These are phyloP conservation scores for Dryobates pubescens DNA, from an alignment of 2,797 vertebrate species.

Conservation along the genomic window DNA sequence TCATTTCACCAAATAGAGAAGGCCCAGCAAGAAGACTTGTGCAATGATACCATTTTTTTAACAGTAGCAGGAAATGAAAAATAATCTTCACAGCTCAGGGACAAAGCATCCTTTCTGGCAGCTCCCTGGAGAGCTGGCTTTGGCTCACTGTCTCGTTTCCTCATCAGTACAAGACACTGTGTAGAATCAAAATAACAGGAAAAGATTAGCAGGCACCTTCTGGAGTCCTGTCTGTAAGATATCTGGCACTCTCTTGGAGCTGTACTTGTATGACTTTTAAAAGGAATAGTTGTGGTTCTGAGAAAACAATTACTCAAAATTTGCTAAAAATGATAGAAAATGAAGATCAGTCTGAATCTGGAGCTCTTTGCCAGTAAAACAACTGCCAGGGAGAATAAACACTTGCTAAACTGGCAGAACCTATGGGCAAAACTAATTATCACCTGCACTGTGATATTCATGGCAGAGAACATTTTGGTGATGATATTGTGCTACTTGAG, in stretches of 20 bases:
- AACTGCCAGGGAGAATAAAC: not conserved
- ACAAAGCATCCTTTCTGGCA: constrained; percentile 36
- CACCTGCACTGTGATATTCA: not conserved
- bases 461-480: not conserved
- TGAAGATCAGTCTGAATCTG: not conserved
- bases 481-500: not conserved
- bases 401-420: constrained; percentile 6
- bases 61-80: not conserved
- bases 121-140: not conserved
- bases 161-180: constrained; percentile 15
- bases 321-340: constrained; percentile 20
- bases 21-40: not conserved
- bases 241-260: not conserved
- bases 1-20: not conserved
- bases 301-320: constrained; percentile 21
- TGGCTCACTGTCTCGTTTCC: constrained; percentile 41
- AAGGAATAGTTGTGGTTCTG: not conserved
- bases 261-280: not conserved
- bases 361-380: not conserved
- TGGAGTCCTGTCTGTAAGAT: constrained; percentile 23
- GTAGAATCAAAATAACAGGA: constrained; percentile 61
- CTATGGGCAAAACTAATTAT: not conserved
- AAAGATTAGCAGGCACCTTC: constrained; percentile 63
- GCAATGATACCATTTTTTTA: not conserved
- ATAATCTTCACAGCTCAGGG: not conserved